Evolutionary conservation across 2,888 invertebrate genomes (phyloP), one percentile per base, ranked within the genome.

Genomic region (Sarcophaga subvicina): DNA sequence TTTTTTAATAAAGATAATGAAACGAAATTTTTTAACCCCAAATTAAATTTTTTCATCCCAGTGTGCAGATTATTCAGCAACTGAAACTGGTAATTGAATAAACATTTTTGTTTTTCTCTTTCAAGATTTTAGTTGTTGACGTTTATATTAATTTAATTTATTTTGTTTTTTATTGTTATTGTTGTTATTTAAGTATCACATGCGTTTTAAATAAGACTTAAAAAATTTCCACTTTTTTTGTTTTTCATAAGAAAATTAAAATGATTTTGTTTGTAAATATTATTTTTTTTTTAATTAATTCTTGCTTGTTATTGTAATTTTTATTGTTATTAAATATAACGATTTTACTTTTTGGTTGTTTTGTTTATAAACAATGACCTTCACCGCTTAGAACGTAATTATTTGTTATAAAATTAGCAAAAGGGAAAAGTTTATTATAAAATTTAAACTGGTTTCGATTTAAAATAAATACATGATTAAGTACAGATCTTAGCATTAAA

Each of bases 371-470:
- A 27, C 54, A 14, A 17, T 66, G 27, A 76, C 75, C 64, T 64
- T 66, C 27, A 76, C 64, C 17, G 17, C 17, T 22, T 69, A 63
- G 63, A 79, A 70, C 79, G 70, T 37, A 62, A 63, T 64, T 37
- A 64, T 63, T 60, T 70, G 59, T 62, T 76, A 66, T 60, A 62
- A 49, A 69, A 60, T 76, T 76, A 62, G 17, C 1, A 66, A 14
- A 62, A 71, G 59, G 63, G 4, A 37, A 62, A 20, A 5, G 54
- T n/a, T 66, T 37, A 54, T 25, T 10, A 67, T 17, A 37, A 66
- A 77, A 63, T 17, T 60, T 54, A 84, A 81, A 81, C 77, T n/a
- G 22, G 70, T 80, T 84, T 17, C 14, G 4, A 2, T 14, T 49
- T 14, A 49, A 70, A 71, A 64, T 14, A 79, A 54, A 49, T 14